Base-by-base conservation (phyloP, 2,888 invertebrate genomes). In the Mimachlamys varia region DNA sequence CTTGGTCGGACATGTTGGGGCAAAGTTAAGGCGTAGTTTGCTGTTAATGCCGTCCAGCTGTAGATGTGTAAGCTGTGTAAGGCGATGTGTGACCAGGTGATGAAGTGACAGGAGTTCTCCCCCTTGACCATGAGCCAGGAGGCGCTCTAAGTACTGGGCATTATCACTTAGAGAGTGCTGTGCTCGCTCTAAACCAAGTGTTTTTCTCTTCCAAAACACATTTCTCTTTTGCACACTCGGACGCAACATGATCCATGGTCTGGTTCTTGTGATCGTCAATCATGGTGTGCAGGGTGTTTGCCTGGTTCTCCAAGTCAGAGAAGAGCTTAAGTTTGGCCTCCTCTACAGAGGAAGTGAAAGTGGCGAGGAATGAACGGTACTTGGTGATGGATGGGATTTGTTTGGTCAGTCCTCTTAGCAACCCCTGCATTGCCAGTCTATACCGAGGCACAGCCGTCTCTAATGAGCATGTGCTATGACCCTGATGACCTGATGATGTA, bases 61-160 rank as follows among this genome's bases (percentile, higher is more conserved):
- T 93, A 94, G 94, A 91, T 94, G 93, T 17, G 92, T 91, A 19
- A 95, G 94, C 55, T 95, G 94, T 33, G 94, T 94, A 49, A 96
- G 93, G 19, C 95, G 91, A 17, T 93, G 91, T 88, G 93, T 94
- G 44, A 96, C 94, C 53, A 92, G 91, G 13, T 91, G 89, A 76
- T 95, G 94, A 17, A 95, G 90, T 5, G 91, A 55, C 13, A 96
- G 91, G 38, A 95, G 91, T 93, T 96, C 96, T 49, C 94, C 95
- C 12, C 94, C 93, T 88, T 94, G 95, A 19, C 95, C 95, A 88
- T 94, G 93, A 12, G 92, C 90, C 38, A 95, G 89, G 22, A 95
- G 92, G 33, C 92, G 89, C 55, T 90, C 88, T 27, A 95, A 90
- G 89, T 94, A 94, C 19, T 90, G 76, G 15, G 94, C 93, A 88